phyloP scores from a whole-genome alignment of 1,140 invertebrate genomes.

The Euwallacea fornicatus region DNA sequence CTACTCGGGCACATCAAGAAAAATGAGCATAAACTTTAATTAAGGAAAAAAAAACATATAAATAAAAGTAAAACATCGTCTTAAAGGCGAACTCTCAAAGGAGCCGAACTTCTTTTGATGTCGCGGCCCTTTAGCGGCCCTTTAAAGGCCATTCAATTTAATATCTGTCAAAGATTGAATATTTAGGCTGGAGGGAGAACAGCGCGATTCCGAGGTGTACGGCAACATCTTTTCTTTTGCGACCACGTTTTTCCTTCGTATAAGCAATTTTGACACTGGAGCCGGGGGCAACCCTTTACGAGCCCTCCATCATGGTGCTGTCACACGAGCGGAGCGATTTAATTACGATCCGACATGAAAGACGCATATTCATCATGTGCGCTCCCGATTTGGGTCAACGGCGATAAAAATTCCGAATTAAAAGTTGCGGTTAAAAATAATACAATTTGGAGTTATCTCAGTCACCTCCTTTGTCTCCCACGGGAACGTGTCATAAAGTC shows the following conservation, averaged over 20 bases:
- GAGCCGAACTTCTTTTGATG: constrained; percentile 30
- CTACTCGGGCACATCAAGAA: no score
- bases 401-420: constrained; percentile 29
- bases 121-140: constrained; percentile 2
- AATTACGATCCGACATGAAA: constrained; percentile 19
- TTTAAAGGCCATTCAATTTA: constrained; percentile 37
- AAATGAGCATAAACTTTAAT: no score
- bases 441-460: constrained; percentile 29
- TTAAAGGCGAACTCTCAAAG: constrained; percentile 23
- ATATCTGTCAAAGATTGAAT: constrained; percentile 39
- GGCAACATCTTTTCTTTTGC: constrained; percentile 11
- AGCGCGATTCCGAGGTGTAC: constrained; percentile 9
- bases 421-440: constrained; percentile 31
- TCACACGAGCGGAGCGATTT: constrained; percentile 8
- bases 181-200: constrained; percentile 13
- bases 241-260: not conserved
- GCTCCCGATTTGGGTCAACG: constrained; percentile 1
- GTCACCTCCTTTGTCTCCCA: constrained; percentile 23
- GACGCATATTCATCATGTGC: constrained; percentile 26
- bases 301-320: no score
- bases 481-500: constrained; percentile 20
- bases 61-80: constrained; percentile 32
- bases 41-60: constrained; percentile 12
- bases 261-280: not conserved
- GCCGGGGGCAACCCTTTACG: no score